phyloP scores from a whole-genome alignment of 2,888 invertebrate species.

The Cynaeus angustus region DNA sequence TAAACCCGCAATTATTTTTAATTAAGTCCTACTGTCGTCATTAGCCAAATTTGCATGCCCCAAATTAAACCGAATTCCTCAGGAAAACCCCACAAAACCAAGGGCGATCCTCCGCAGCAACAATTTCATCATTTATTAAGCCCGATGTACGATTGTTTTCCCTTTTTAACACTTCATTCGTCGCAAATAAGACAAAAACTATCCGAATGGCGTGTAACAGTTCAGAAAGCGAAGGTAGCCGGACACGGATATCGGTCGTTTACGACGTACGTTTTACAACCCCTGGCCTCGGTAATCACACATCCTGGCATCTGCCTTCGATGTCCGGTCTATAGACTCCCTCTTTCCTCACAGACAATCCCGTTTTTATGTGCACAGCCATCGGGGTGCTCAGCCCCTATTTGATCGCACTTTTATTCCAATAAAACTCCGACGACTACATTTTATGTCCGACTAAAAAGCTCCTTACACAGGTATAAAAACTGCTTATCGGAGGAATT shows the following conservation, averaged over 20 bases:
- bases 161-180: constrained; percentile 21
- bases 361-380: constrained; percentile 39
- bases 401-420: constrained; percentile 50
- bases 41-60: constrained; percentile 45
- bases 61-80: constrained; percentile 10
- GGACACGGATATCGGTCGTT: constrained; percentile 52
- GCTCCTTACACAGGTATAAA: constrained; percentile 42
- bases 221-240: constrained; percentile 31
- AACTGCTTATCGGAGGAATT: constrained; percentile 37
- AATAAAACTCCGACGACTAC: constrained; percentile 46
- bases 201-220: constrained; percentile 33
- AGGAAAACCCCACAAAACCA: constrained; percentile 8
- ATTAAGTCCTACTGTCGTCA: constrained; percentile 43
- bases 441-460: constrained; percentile 47
- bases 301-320: constrained; percentile 49
- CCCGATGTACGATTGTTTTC: constrained; percentile 2
- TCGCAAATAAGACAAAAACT: constrained; percentile 29
- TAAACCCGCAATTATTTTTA: constrained; percentile 38
- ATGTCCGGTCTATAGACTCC: constrained; percentile 46
- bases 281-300: constrained; percentile 53
- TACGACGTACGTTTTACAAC: constrained; percentile 55
- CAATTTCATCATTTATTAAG: constrained; percentile 1
- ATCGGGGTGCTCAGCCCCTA: constrained; percentile 36
- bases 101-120: constrained; percentile 21
- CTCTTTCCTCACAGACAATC: constrained; percentile 42